Percentiles rank a stretch among this genome's conserved stretches.
Conservation (phyloP, 1,140 invertebrate genomes). For the Euwallacea fornicatus region DNA sequence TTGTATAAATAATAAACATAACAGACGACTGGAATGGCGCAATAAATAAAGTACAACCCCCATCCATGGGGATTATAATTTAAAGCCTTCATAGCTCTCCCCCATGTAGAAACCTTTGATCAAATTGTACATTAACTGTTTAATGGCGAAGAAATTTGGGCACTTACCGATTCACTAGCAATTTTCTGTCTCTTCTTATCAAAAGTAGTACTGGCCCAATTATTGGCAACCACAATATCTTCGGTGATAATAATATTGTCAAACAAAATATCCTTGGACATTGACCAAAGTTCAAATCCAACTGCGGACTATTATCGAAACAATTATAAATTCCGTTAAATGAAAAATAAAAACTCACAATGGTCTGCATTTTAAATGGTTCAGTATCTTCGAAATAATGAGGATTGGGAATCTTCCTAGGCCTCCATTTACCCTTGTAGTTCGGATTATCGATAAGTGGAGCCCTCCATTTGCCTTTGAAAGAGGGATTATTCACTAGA, state of each 20-base stretch:
- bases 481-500: slow-evolving; percentile 86
- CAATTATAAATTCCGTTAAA: slow-evolving; percentile 5
- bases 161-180: slow-evolving; percentile 76
- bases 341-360: slow-evolving; percentile 70
- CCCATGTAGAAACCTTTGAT: slow-evolving; percentile 68
- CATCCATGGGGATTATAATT: slow-evolving; percentile 79
- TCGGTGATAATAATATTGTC: slow-evolving; percentile 96
- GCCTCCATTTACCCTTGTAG: slow-evolving; percentile 94
- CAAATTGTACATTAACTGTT: neutral
- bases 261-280: slow-evolving; percentile 91
- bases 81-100: slow-evolving; percentile 68
- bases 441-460: slow-evolving; percentile 91
- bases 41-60: slow-evolving; percentile 76
- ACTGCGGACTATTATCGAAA: slow-evolving; percentile 71
- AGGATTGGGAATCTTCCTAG: slow-evolving; percentile 83
- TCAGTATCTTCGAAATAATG: slow-evolving; percentile 90
- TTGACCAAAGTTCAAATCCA: slow-evolving; percentile 97
- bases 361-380: slow-evolving; percentile 89
- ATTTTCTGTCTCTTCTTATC: slow-evolving; percentile 80
- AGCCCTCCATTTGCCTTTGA: slow-evolving; percentile 91
- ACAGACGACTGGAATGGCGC: slow-evolving; percentile 67
- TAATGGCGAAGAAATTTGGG: neutral
- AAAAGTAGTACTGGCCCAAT: slow-evolving; percentile 85
- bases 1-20: slow-evolving; percentile 72
- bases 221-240: slow-evolving; percentile 72